Evolutionary conservation across 2,888 invertebrate genomes (phyloP).

Genomic region (Formica aserva): DNA sequence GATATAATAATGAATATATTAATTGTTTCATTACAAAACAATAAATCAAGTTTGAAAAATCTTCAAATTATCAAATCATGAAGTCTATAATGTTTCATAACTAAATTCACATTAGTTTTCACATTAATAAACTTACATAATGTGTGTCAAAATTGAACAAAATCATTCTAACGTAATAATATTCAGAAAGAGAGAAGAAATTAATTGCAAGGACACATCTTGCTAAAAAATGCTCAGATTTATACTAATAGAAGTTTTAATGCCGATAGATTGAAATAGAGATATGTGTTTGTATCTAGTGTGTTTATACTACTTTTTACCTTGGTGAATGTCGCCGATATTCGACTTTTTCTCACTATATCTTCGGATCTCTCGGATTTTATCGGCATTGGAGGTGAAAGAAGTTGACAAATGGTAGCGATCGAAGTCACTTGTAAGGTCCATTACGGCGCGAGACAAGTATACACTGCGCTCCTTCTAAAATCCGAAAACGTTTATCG

Average conservation of each 20-base stretch:
- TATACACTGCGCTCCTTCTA: constrained; percentile 55
- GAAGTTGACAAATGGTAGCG: constrained; percentile 56
- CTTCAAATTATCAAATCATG: no score
- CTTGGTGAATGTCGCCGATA: constrained; percentile 23
- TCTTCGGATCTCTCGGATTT: constrained; percentile 41
- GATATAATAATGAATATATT: neutral
- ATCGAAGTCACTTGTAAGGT: constrained; percentile 56
- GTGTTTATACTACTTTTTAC: constrained; percentile 31
- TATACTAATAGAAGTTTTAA: neutral
- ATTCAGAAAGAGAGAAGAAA: neutral
- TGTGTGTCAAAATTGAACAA: neutral
- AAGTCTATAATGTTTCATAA: neutral
- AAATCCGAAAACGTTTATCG: constrained; percentile 63
- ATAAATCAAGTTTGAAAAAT: neutral
- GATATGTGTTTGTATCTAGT: neutral
- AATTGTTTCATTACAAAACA: neutral
- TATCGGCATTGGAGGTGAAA: constrained; percentile 29
- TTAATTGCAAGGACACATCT: no score
- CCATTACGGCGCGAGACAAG: constrained; percentile 54
- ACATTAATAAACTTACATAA: neutral
- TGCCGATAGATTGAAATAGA: constrained; percentile 39
- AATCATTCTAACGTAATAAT: neutral
- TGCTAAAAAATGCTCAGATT: neutral
- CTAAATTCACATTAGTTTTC: neutral
- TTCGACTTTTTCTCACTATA: constrained; percentile 30